A percentile compares a stretch with the other conserved stretches of the same genome.
These are phyloP conservation scores for Brenthis hecate DNA, from an alignment of 2,888 invertebrate genomes.

Conservation along the genomic window DNA sequence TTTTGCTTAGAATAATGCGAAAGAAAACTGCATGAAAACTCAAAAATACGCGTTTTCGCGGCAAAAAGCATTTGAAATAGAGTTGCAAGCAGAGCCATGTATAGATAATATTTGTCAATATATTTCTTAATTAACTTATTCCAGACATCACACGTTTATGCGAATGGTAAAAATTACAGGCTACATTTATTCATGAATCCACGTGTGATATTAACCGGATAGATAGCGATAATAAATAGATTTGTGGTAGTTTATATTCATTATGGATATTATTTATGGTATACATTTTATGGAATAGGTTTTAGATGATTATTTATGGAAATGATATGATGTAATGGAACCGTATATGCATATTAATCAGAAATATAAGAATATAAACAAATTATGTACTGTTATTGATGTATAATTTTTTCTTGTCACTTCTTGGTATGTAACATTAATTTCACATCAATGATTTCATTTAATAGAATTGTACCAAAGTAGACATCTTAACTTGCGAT, in stretches of 20 bases:
- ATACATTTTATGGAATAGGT: slow-evolving; percentile 2
- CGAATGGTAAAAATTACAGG: not conserved
- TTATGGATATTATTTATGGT: not conserved
- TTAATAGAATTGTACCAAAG: no score
- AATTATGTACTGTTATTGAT: no score
- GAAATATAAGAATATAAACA: no score
- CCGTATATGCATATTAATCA: not conserved
- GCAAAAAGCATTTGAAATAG: no score
- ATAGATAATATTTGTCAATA: not conserved
- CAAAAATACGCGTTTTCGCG: no score
- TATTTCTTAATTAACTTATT: not conserved
- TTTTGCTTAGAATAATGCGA: no score
- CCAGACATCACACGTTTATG: slow-evolving; percentile 1
- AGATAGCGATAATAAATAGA: slow-evolving; percentile 13
- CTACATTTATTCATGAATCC: not conserved
- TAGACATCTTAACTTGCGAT: no score
- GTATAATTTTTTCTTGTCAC: no score
- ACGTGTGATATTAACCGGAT: slow-evolving; percentile 1
- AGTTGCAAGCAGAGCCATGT: no score
- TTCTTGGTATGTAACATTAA: no score
- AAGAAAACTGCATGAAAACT: no score
- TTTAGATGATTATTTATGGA: slow-evolving; percentile 17
- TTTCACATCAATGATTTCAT: no score
- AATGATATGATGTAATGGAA: not conserved
- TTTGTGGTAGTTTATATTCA: slow-evolving; percentile 17